Evolutionary conservation across 2,888 invertebrate genomes (phyloP).

Genomic region (Strigamia maritima): DNA sequence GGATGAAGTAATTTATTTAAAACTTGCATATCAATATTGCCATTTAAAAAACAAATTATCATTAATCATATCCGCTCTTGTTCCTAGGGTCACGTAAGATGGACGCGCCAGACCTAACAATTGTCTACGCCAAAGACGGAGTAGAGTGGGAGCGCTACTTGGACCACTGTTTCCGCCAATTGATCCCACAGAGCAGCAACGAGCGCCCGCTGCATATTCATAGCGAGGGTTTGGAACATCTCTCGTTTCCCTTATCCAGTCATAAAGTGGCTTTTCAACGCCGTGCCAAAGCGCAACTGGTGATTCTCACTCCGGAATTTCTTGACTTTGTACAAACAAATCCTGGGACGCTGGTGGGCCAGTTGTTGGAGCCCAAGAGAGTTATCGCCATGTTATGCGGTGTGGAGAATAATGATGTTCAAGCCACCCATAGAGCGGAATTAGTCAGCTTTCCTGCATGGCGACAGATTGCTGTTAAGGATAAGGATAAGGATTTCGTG

Average conservation of each 20-base stretch:
- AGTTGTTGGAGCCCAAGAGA: slow-evolving; percentile 65
- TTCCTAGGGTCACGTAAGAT: slow-evolving; percentile 35
- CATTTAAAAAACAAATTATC: too few species aligned
- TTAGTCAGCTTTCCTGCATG: slow-evolving; percentile 72
- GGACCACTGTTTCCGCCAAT: slow-evolving; percentile 26
- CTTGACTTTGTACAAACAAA: slow-evolving; percentile 59
- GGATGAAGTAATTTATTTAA: too few species aligned
- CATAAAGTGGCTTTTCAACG: slow-evolving; percentile 5
- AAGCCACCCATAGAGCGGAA: slow-evolving; percentile 68
- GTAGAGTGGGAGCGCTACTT: slow-evolving; percentile 37
- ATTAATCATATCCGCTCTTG: neutral
- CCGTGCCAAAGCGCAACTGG: slow-evolving; percentile 59
- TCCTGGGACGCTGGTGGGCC: slow-evolving; percentile 56
- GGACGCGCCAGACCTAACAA: slow-evolving; percentile 36
- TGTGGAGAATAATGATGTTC: slow-evolving; percentile 66
- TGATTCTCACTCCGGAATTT: slow-evolving; percentile 74
- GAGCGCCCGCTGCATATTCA: slow-evolving; percentile 35
- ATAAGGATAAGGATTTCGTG: slow-evolving; percentile 79
- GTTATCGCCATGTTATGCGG: slow-evolving; percentile 77
- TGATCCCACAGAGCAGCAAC: neutral
- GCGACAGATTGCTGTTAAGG: slow-evolving; percentile 70
- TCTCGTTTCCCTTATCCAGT: slow-evolving; percentile 30
- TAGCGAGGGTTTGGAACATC: slow-evolving; percentile 35
- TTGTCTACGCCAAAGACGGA: slow-evolving; percentile 35
- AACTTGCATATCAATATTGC: too few species aligned